Evolutionary conservation across 1,140 invertebrate genomes (phyloP).

Genomic region (Linepithema humile): DNA sequence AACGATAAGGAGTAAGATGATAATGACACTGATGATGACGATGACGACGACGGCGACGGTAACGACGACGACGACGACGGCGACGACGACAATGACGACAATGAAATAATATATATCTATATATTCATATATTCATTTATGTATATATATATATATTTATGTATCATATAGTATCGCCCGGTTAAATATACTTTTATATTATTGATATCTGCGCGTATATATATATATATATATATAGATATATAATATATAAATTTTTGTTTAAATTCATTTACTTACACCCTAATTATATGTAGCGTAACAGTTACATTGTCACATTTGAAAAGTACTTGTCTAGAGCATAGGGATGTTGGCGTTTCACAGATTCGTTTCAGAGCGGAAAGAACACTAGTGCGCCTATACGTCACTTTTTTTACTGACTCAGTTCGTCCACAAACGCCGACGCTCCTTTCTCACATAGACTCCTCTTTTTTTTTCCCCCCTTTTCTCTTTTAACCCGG

Average conservation of each 20-base stretch:
- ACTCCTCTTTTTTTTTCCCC: conserved; percentile 42
- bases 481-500: conserved; percentile 35
- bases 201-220: conserved; percentile 71
- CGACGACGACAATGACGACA: conserved; percentile 12
- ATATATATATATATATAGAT: conserved; percentile 66
- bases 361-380: conserved; percentile 77
- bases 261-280: conserved; percentile 70
- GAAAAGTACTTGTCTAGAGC: conserved; percentile 74
- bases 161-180: conserved; percentile 70
- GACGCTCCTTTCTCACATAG: conserved; percentile 18
- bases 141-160: conserved; percentile 37
- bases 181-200: conserved; percentile 80
- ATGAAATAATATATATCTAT: conserved; percentile 49
- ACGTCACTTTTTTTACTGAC: conserved; percentile 49
- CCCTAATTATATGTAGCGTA: conserved; percentile 48
- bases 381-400: conserved; percentile 68
- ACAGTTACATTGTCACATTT: conserved; percentile 65
- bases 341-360: conserved; percentile 76
- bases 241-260: conserved; percentile 70
- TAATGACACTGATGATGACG: conserved; percentile 54
- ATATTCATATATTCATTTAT: conserved; percentile 44
- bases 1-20: conserved; percentile 55
- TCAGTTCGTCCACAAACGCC: conserved; percentile 47
- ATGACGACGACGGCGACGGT: conserved; percentile 51
- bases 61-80: conserved; percentile 13